A percentile compares a stretch with the other conserved stretches of the same genome.
These are phyloP conservation scores for Pseudococcus jackbeardsleyi DNA, from an alignment of 2,888 invertebrate genomes.

Conservation along the genomic window DNA sequence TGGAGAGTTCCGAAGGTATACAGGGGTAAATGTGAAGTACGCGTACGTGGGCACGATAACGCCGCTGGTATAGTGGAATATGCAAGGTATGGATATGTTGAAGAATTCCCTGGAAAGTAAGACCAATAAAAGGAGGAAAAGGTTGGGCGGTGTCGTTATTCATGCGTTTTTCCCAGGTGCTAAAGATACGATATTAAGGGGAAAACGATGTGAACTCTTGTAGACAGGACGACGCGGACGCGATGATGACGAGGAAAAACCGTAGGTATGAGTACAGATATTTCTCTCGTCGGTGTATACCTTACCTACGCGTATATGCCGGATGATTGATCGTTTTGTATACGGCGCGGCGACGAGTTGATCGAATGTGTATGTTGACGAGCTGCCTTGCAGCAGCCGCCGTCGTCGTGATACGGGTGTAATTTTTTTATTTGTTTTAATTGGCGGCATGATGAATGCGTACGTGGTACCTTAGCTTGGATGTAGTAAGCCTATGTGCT, in stretches of 20 bases:
- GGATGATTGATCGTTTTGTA: constrained; percentile 25
- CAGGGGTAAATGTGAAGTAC: background rate
- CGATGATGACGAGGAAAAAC: background rate
- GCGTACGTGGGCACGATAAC: background rate
- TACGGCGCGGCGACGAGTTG: background rate
- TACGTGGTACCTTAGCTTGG: background rate
- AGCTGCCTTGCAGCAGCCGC: background rate
- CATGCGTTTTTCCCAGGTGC: constrained; percentile 42
- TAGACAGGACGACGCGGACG: background rate
- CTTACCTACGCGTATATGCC: background rate
- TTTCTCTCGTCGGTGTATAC: background rate
- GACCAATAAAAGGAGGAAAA: constrained; percentile 20
- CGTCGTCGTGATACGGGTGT: background rate
- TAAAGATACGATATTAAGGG: background rate
- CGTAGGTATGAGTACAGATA: background rate
- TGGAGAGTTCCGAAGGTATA: background rate
- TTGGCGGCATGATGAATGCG: constrained; percentile 21
- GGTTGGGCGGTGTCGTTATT: background rate
- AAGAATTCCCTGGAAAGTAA: constrained; percentile 13
- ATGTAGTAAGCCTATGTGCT: background rate
- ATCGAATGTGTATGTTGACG: constrained; percentile 1
- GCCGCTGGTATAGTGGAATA: background rate
- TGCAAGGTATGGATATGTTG: background rate
- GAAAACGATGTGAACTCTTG: constrained; percentile 12
- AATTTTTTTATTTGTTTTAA: constrained; percentile 27